Evolutionary conservation across 2,888 invertebrate species (phyloP).

Genomic region (Colletes collaris): DNA sequence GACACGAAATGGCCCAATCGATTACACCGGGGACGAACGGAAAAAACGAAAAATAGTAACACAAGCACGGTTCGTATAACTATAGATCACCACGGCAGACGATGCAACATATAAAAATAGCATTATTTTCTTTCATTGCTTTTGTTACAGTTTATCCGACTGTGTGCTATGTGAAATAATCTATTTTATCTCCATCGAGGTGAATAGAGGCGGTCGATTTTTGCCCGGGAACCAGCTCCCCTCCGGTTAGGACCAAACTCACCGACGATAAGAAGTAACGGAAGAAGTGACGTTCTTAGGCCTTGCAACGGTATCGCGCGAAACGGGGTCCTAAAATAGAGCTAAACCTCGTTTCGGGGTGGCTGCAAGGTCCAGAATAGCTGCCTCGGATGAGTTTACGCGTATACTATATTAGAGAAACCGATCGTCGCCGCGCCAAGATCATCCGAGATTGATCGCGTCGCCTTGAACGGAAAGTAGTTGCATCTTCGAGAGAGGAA

Average conservation of each 20-base stretch:
- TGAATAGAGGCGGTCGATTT: constrained; percentile 54
- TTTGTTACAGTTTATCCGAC: constrained; percentile 69
- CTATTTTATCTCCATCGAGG: constrained; percentile 58
- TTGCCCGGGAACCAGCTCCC: constrained; percentile 34
- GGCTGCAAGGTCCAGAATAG: constrained; percentile 43
- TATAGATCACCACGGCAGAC: constrained; percentile 69
- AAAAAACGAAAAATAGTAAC: constrained; percentile 31
- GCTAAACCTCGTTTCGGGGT: neutral
- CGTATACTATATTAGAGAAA: constrained; percentile 30
- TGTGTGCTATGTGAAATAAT: constrained; percentile 69
- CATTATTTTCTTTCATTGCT: constrained; percentile 72
- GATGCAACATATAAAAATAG: constrained; percentile 74
- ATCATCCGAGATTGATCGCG: constrained; percentile 23
- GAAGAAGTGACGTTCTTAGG: constrained; percentile 35
- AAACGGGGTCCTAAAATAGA: neutral
- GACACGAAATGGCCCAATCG: constrained; percentile 62
- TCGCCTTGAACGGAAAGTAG: constrained; percentile 1
- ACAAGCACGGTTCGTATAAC: constrained; percentile 57
- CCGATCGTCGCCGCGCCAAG: constrained; percentile 44
- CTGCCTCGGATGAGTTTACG: constrained; percentile 21
- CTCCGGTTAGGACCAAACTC: constrained; percentile 50
- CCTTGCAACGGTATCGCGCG: constrained; percentile 24
- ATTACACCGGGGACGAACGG: neutral
- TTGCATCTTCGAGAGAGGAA: constrained; percentile 14
- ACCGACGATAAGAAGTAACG: constrained; percentile 43